Conservation (phyloP, 2,113 vertebrate genomes). For the Saccopteryx leptura region DNA sequence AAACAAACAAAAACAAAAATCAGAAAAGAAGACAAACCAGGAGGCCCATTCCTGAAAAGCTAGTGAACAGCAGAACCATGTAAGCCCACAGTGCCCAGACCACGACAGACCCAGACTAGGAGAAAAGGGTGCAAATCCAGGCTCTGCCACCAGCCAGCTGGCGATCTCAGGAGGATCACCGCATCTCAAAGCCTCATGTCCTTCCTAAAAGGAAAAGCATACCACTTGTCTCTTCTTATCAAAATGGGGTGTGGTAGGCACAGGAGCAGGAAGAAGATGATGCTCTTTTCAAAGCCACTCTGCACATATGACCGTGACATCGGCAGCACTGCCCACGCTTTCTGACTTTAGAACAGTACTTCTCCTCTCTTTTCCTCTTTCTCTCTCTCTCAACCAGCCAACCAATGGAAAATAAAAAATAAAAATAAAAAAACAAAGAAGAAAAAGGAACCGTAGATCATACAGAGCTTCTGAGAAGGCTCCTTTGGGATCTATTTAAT, state of each 20-base stretch:
- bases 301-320: neutral
- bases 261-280: neutral
- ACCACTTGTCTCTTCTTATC: neutral
- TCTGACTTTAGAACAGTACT: neutral
- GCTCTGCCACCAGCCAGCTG: neutral
- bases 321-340: accelerated
- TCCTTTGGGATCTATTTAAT: constrained; percentile 28
- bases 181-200: neutral
- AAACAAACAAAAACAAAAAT: neutral
- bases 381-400: too few relatives aligned
- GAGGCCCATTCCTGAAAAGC: neutral
- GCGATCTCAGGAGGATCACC: neutral
- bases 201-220: neutral
- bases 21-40: neutral
- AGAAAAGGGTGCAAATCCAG: neutral
- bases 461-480: neutral
- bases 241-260: neutral
- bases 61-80: neutral
- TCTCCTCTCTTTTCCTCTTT: too few relatives aligned
- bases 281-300: neutral
- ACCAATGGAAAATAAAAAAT: too few relatives aligned
- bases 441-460: neutral
- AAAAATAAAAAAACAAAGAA: too few relatives aligned
- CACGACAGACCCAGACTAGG: neutral
- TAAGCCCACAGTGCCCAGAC: neutral